These are phyloP conservation scores for Parus major DNA, from an alignment of 2,113 vertebrate genomes.

Conservation along the genomic window DNA sequence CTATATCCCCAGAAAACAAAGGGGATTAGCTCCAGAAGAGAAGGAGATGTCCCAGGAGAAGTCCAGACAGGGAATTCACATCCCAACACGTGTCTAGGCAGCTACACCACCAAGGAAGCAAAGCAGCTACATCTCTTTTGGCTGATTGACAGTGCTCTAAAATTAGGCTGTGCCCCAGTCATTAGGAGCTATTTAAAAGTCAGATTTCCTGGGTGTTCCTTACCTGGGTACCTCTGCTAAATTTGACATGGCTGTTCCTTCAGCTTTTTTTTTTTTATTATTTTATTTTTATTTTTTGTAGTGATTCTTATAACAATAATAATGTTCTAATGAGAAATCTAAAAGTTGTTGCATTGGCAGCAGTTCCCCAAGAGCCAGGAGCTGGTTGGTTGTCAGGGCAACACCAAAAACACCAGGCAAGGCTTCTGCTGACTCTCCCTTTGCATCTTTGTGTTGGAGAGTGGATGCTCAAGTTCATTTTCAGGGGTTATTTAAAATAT, in stretches of 20 bases:
- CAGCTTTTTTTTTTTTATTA: background rate
- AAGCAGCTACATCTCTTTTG: background rate
- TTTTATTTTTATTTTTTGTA: background rate
- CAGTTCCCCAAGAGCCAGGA: background rate
- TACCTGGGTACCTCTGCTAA: background rate
- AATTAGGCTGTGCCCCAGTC: background rate
- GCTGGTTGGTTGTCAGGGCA: conserved; percentile 69
- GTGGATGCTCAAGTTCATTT: conserved; percentile 40
- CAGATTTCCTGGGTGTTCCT: conserved; percentile 2
- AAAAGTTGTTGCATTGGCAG: background rate
- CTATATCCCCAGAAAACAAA: background rate
- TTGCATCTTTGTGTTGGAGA: background rate
- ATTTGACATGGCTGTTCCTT: background rate
- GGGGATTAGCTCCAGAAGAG: background rate
- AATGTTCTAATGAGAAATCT: conserved; percentile 21
- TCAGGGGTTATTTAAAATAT: background rate
- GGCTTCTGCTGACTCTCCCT: conserved; percentile 30
- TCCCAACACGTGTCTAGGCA: background rate
- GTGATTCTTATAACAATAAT: background rate
- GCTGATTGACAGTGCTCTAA: conserved; percentile 6
- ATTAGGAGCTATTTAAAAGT: conserved; percentile 33
- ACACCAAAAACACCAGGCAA: conserved; percentile 41
- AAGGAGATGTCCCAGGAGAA: background rate
- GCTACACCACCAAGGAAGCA: background rate
- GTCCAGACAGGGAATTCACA: background rate